Conservation (phyloP, 1,140 invertebrate species). For the Epicauta chinensis region DNA sequence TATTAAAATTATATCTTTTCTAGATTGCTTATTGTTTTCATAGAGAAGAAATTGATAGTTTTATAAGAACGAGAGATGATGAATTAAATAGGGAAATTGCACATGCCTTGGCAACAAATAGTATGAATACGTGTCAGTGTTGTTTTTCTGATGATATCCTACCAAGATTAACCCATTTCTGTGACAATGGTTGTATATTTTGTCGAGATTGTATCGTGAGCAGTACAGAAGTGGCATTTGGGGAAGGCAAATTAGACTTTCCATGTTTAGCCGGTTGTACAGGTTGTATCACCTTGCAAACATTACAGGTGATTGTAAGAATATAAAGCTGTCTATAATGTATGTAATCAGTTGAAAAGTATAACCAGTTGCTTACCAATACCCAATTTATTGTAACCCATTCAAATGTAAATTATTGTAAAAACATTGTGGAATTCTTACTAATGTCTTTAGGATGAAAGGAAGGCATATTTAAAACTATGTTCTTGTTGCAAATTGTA, state of each 20-base stretch:
- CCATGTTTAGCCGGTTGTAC: slow-evolving; percentile 47
- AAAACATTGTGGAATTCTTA: too few species aligned
- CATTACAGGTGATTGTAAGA: too few species aligned
- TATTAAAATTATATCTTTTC: slow-evolving; percentile 14
- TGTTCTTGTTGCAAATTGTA: not conserved
- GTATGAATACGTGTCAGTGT: slow-evolving; percentile 47
- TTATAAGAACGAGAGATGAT: too few species aligned
- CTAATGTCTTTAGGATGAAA: too few species aligned
- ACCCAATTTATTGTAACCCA: too few species aligned
- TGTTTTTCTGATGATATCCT: slow-evolving; percentile 56
- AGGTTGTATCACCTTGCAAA: slow-evolving; percentile 43
- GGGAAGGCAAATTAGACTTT: slow-evolving; percentile 48
- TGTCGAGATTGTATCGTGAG: slow-evolving; percentile 52
- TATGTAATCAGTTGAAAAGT: too few species aligned
- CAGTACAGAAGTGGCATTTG: slow-evolving; percentile 47
- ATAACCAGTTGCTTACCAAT: too few species aligned
- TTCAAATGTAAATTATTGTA: too few species aligned
- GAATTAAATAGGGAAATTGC: slow-evolving; percentile 31
- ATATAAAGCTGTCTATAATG: too few species aligned
- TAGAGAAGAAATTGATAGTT: slow-evolving; percentile 38
- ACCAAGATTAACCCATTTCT: slow-evolving; percentile 51
- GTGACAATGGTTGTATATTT: slow-evolving; percentile 53
- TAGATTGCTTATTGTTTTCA: slow-evolving; percentile 48
- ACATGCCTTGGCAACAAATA: slow-evolving; percentile 30
- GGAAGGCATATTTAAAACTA: too few species aligned